These are phyloP conservation scores for Nemopilema nomurai DNA, from an alignment of 30 jellyfish, hydroid and myxozoan species.

Conservation along the genomic window DNA sequence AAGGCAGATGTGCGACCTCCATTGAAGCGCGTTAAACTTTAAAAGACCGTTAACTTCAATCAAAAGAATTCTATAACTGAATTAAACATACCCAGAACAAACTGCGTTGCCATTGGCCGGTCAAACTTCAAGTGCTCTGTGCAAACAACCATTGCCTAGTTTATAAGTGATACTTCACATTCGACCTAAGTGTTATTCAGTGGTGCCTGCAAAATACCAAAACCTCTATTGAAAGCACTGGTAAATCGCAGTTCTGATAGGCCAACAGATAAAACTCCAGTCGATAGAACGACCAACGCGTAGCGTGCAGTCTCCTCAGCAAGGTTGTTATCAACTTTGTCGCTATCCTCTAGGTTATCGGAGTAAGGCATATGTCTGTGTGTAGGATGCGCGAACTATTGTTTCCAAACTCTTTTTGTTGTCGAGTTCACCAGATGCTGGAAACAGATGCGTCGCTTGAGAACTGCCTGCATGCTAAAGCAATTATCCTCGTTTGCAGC, in stretches of 20 bases:
- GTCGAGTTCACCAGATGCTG: conserved; percentile 58
- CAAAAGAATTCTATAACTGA: conserved; percentile 20
- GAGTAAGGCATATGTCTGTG: conserved; percentile 36
- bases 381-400: conserved; percentile 50
- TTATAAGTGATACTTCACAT: not conserved
- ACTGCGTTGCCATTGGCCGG: conserved; percentile 7
- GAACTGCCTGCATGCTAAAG: conserved; percentile 1
- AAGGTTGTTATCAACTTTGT: not conserved
- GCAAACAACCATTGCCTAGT: not conserved
- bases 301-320: not conserved
- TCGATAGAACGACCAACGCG: not conserved
- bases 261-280: not conserved
- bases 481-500: conserved; percentile 11
- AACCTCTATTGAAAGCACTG: too few species aligned
- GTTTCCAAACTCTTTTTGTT: conserved; percentile 63
- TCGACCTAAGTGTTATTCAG: too few species aligned
- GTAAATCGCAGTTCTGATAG: too few species aligned
- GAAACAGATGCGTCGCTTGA: conserved; percentile 22
- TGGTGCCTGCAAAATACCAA: too few species aligned
- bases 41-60: conserved; percentile 7
- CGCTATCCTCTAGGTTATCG: conserved; percentile 16
- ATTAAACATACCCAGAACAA: conserved; percentile 17
- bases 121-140: not conserved
- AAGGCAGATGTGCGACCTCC: conserved; percentile 12
- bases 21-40: not conserved